These are phyloP conservation scores for Anguilla japonica DNA, from an alignment of 2,113 vertebrate genomes.

Conservation along the genomic window DNA sequence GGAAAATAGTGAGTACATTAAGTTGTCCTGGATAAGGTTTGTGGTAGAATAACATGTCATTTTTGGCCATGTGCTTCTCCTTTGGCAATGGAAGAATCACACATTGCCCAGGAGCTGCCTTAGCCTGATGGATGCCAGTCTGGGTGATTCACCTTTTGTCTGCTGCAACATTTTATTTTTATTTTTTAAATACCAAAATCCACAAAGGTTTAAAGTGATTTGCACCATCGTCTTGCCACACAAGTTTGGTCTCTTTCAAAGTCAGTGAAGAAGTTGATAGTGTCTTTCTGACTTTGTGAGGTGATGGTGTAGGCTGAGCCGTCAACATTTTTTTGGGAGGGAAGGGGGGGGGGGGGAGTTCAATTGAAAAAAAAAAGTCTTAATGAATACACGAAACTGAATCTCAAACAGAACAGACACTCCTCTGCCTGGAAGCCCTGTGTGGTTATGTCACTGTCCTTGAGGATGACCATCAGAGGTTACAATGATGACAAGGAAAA, in stretches of 20 bases:
- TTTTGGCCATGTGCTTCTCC: not conserved
- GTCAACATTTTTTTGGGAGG: too few relatives aligned
- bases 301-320: too few relatives aligned
- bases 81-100: not conserved
- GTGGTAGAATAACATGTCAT: not conserved
- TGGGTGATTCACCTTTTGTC: not conserved
- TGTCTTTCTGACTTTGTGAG: too few relatives aligned
- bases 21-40: too few relatives aligned
- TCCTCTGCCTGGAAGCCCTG: not conserved
- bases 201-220: too few relatives aligned
- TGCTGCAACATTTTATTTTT: not conserved
- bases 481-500: not conserved
- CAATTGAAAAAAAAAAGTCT: too few relatives aligned
- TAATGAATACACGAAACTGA: too few relatives aligned
- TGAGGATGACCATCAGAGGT: not conserved
- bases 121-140: not conserved
- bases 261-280: too few relatives aligned
- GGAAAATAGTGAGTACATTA: too few relatives aligned
- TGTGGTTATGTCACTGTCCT: not conserved
- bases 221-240: too few relatives aligned
- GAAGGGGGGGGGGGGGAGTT: too few relatives aligned
- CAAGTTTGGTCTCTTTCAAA: too few relatives aligned
- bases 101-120: not conserved
- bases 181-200: not conserved
- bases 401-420: not conserved